These are phyloP conservation scores for Melanotaenia trifasciata DNA, from an alignment of 2,797 vertebrate species.

Conservation along the genomic window DNA sequence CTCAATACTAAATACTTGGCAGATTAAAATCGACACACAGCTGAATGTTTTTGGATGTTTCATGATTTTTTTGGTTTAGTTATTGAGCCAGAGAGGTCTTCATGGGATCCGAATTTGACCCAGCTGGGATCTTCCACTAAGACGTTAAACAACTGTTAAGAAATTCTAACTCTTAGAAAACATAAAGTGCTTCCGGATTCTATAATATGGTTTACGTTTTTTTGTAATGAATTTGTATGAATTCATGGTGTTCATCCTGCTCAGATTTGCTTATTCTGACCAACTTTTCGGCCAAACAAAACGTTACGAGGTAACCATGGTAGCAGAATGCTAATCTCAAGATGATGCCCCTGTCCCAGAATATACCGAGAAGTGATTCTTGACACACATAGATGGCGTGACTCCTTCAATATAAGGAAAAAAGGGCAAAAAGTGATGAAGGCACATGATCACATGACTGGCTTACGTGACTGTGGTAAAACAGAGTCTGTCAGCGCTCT, in stretches of 20 bases:
- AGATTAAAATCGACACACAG: not conserved
- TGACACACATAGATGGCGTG: too few relatives aligned
- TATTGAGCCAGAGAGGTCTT: not conserved
- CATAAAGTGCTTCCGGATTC: not conserved
- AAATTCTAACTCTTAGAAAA: not conserved
- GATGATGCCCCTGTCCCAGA: not conserved
- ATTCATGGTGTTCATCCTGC: too few relatives aligned
- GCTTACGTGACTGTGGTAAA: constrained; percentile 86
- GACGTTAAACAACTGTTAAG: not conserved
- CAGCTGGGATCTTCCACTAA: not conserved
- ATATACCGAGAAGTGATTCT: not conserved
- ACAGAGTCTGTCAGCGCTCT: constrained; percentile 62
- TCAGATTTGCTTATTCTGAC: not conserved
- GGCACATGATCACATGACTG: not conserved
- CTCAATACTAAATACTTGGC: not conserved
- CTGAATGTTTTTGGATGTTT: not conserved
- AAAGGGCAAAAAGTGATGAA: not conserved
- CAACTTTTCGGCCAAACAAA: not conserved
- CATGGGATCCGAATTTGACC: too few relatives aligned
- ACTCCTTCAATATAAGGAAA: not conserved
- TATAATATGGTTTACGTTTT: not conserved
- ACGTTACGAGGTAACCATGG: not conserved
- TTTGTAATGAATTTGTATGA: too few relatives aligned
- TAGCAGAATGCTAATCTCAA: not conserved
- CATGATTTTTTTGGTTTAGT: not conserved